Base-by-base conservation (phyloP, 2,888 invertebrate genomes). In the Orthosia gothica region DNA sequence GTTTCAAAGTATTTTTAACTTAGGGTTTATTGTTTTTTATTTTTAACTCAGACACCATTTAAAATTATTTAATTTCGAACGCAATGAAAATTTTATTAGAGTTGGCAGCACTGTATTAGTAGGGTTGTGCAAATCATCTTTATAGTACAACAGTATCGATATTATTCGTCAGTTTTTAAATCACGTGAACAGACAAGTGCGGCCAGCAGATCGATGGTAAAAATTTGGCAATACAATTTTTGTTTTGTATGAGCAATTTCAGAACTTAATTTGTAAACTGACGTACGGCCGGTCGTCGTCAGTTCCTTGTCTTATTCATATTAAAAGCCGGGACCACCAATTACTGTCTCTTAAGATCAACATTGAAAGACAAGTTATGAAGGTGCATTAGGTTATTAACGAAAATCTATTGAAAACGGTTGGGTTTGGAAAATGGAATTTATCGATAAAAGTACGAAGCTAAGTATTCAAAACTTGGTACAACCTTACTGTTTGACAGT, bases 401-500 rank as follows among this genome's bases (percentile, higher is more conserved):
- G 5, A 58, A 18, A 18, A 18, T 5, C n/a, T 0, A 15, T 12
- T 18, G 1, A 3, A 12, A 66, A 45, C 45, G 16, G 15, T 45
- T 23, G 16, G 9, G 7, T 23, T 3, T 55, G 23, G 15, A 26
- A 13, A 23, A 40, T 47, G 5, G 11, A 62, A 54, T 5, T 15
- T 50, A 40, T 76, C 82, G 80, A 80, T 67, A 69, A 59, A 59
- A 50, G 7, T 23, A 9, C 3, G 18, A 2, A 23, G 15, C 32
- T 13, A 45, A 40, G 15, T 13, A 40, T 54, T 16, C 13, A 49
- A 15, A 13, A 2, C 3, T 54, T 18, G 40, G 49, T 9, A 59
- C 79, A 84, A 32, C 77, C 59, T 67, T 83, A 77, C 69, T 70
- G 70, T 87, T 84, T 94, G 93, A 92, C 93, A 92, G 90, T 70